These are phyloP conservation scores for Myotis davidii DNA, from an alignment of 2,113 vertebrate species.

Conservation along the genomic window DNA sequence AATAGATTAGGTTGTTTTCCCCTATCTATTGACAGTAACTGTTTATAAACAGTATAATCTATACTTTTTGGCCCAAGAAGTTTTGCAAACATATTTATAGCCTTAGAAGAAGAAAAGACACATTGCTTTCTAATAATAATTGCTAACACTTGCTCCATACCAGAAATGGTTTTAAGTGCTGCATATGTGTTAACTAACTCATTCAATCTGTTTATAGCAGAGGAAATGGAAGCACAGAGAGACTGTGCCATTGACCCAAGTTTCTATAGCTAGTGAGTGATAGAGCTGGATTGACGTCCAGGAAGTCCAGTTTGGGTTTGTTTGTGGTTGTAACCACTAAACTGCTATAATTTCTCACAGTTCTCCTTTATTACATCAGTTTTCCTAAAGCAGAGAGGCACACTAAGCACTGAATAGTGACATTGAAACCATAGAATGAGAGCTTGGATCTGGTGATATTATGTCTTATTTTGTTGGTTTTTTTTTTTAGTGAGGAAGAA, in stretches of 20 bases:
- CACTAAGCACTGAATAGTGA: not conserved
- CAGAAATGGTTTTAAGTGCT: not conserved
- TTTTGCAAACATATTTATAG: conserved; percentile 19
- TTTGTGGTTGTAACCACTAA: not conserved
- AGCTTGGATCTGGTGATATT: conserved; percentile 7
- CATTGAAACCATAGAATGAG: not conserved
- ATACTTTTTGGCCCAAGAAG: not conserved
- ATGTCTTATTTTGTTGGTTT: conserved; percentile 5
- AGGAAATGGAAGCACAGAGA: not conserved
- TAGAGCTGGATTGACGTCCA: not conserved
- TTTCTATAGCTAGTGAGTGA: not conserved
- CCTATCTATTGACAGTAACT: not conserved
- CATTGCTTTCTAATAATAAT: not conserved
- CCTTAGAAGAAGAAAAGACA: not conserved
- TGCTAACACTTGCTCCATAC: not conserved
- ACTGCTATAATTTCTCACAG: conserved; percentile 1
- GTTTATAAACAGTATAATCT: conserved; percentile 1
- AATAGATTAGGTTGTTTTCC: not conserved
- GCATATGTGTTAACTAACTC: not conserved
- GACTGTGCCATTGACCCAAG: not conserved
- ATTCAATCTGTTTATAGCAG: not conserved
- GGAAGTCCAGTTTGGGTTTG: not conserved
- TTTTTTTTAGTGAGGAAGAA: conserved; percentile 11
- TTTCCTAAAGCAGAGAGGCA: conserved; percentile 3
- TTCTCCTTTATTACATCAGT: not conserved